These are phyloP conservation scores for Magallana ariakensis DNA, from an alignment of 1,140 invertebrate species.

Conservation along the genomic window DNA sequence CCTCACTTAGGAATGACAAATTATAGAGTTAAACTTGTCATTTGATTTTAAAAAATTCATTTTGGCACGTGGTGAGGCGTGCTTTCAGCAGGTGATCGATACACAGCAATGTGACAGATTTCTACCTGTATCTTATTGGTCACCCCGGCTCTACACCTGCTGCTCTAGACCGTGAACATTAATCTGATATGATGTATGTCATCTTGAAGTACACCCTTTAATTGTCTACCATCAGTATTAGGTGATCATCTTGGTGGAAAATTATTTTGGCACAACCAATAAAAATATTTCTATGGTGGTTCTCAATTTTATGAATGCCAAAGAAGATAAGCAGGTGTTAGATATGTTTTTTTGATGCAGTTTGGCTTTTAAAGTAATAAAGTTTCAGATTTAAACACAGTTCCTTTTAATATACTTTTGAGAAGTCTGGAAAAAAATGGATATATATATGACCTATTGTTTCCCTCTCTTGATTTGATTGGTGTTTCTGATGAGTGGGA, in stretches of 20 bases:
- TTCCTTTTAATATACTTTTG: too few species aligned
- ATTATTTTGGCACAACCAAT: background rate
- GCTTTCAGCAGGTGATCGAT: background rate
- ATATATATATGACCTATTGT: too few species aligned
- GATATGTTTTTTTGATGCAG: background rate
- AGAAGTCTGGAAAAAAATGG: too few species aligned
- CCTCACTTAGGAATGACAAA: too few species aligned
- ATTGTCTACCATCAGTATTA: background rate
- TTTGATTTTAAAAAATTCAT: too few species aligned
- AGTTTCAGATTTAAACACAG: too few species aligned
- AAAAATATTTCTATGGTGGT: background rate
- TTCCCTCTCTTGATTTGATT: too few species aligned
- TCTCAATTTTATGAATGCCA: background rate
- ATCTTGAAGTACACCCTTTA: background rate
- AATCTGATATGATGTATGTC: background rate
- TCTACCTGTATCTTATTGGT: conserved; percentile 9
- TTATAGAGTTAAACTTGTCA: too few species aligned
- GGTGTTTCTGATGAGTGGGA: too few species aligned
- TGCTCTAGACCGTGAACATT: background rate
- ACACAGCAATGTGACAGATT: background rate
- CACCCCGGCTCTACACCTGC: background rate
- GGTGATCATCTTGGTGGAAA: background rate
- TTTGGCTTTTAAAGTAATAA: too few species aligned
- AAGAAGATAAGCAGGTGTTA: background rate
- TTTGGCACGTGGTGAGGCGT: background rate